Conservation (phyloP, 2,113 vertebrate species). For the Condylura cristata region DNA sequence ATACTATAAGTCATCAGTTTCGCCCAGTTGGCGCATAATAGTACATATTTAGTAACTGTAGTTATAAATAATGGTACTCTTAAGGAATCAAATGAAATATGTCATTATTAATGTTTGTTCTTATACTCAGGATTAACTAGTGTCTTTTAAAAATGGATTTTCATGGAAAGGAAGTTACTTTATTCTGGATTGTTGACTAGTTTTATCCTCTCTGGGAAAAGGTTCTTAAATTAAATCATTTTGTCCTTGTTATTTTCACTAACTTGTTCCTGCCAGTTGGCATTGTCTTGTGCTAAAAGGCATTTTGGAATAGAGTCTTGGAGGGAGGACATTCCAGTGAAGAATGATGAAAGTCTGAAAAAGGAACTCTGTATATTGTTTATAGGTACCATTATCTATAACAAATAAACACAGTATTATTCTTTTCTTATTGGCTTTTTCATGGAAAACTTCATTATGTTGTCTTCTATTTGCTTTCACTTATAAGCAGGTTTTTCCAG, state of each 20-base stretch:
- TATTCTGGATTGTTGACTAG: slow-evolving; percentile 17
- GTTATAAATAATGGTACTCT: neutral
- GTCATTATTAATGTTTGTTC: neutral
- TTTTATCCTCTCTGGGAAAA: neutral
- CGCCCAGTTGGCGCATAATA: neutral
- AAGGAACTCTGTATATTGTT: slow-evolving; percentile 2
- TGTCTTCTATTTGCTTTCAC: slow-evolving; percentile 47
- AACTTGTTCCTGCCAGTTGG: slow-evolving; percentile 60
- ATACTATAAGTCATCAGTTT: neutral
- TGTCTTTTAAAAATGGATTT: slow-evolving; percentile 42
- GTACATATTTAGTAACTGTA: neutral
- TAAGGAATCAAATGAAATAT: neutral
- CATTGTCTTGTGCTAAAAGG: neutral
- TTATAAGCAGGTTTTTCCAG: neutral
- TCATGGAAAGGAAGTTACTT: slow-evolving; percentile 1
- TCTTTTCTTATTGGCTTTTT: slow-evolving; percentile 42
- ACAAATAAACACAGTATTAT: slow-evolving; percentile 38
- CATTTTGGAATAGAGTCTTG: slow-evolving; percentile 13
- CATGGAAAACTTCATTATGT: slow-evolving; percentile 30
- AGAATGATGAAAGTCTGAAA: slow-evolving; percentile 31
- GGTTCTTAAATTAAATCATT: slow-evolving; percentile 39
- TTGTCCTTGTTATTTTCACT: slow-evolving; percentile 47
- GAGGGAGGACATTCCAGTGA: neutral
- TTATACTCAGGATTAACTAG: slow-evolving; percentile 20
- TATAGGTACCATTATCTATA: slow-evolving; percentile 9